phyloP scores from a whole-genome alignment of 2,888 invertebrate species.

The Tachina fera region DNA sequence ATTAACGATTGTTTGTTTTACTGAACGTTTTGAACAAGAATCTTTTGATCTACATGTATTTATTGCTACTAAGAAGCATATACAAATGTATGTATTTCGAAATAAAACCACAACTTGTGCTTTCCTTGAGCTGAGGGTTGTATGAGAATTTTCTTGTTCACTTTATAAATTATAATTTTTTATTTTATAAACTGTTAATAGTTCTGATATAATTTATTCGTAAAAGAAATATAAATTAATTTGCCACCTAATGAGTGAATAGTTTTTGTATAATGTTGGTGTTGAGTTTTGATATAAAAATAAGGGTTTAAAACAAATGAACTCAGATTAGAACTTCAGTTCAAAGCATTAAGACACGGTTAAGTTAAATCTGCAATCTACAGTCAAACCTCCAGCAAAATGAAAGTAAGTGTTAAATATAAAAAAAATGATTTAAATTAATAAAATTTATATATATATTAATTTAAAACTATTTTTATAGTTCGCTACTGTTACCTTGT shows the following conservation, averaged over 20 bases:
- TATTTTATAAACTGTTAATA: background rate
- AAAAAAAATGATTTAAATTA: background rate
- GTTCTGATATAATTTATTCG: slow-evolving; percentile 3
- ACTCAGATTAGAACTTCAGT: slow-evolving; percentile 66
- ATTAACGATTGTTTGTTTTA: slow-evolving; percentile 11
- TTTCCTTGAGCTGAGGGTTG: slow-evolving; percentile 35
- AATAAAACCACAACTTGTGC: slow-evolving; percentile 5
- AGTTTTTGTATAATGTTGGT: slow-evolving; percentile 39
- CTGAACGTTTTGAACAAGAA: background rate
- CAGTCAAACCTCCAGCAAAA: slow-evolving; percentile 68
- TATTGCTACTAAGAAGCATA: background rate
- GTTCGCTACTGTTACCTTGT: slow-evolving; percentile 78
- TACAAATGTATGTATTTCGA: background rate
- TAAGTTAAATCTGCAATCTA: slow-evolving; percentile 66
- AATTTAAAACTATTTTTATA: slow-evolving; percentile 64
- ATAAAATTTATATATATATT: background rate
- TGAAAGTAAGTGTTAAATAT: slow-evolving; percentile 77
- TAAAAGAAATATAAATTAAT: slow-evolving; percentile 19
- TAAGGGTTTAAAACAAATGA: slow-evolving; percentile 60
- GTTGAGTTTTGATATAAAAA: slow-evolving; percentile 65
- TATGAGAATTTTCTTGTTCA: slow-evolving; percentile 23
- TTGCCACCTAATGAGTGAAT: slow-evolving; percentile 22
- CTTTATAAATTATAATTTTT: slow-evolving; percentile 22
- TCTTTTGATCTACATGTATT: slow-evolving; percentile 25
- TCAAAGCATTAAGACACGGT: slow-evolving; percentile 52